Percentiles rank a stretch among this genome's conserved stretches.
Evolutionary conservation across 1,140 invertebrate genomes (phyloP).

Genomic region (Microplitis demolitor): DNA sequence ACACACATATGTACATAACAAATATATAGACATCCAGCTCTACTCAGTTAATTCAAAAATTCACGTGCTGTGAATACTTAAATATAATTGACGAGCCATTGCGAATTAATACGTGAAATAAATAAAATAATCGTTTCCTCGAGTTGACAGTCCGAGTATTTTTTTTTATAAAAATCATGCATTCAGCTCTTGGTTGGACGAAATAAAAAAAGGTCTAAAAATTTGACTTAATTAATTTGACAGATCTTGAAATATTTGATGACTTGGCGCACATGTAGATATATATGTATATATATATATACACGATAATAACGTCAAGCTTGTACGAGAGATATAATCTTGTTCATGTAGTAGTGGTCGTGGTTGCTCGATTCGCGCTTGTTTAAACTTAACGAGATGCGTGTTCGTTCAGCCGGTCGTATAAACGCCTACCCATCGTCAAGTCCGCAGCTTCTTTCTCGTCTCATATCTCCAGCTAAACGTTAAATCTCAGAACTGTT

Average conservation of each 20-base stretch:
- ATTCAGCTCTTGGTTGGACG: neutral
- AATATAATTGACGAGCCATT: neutral
- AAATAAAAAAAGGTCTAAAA: neutral
- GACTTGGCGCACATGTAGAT: neutral
- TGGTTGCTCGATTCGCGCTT: slow-evolving; percentile 30
- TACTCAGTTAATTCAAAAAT: neutral
- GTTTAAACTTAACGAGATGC: slow-evolving; percentile 46
- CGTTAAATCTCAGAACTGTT: neutral
- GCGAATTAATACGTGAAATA: neutral
- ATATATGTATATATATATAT: neutral
- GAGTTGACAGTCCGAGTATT: neutral
- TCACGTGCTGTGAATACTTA: neutral
- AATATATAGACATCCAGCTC: neutral
- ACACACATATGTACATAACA: too few species aligned
- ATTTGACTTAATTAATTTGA: slow-evolving; percentile 2
- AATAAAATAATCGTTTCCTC: neutral
- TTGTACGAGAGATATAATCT: slow-evolving; percentile 14
- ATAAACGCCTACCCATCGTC: slow-evolving; percentile 33
- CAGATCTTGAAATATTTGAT: slow-evolving; percentile 10
- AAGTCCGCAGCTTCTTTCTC: slow-evolving; percentile 27
- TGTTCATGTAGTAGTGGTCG: neutral
- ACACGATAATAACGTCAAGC: slow-evolving; percentile 17
- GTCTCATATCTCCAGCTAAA: neutral
- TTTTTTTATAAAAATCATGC: too few species aligned
- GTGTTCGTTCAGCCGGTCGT: slow-evolving; percentile 32